Evolutionary conservation across 1,140 invertebrate genomes (phyloP), one percentile per base, ranked within the genome.

Genomic region (Onthophagus taurus): DNA sequence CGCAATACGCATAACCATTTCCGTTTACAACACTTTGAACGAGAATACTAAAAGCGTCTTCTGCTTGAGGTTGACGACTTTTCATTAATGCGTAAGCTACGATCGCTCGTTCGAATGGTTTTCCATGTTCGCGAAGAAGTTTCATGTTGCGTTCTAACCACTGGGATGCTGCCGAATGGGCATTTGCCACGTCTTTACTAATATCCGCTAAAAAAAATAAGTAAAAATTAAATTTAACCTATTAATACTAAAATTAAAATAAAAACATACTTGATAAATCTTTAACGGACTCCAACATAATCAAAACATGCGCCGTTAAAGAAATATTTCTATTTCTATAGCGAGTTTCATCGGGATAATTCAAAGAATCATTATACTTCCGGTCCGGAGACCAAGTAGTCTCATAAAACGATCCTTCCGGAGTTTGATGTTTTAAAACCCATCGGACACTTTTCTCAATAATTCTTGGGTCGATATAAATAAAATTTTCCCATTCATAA

Each of bases 401-500:
- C 66, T 93, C 89, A 58, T 86, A 89, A 65, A 92, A 93, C 0
- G 85, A 74, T 1, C 89, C 89, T 17, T 85, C 78, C 2, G 70
- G 67, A 0, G 76, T 80, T 66, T 92, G 89, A 65, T 89, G 83
- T 38, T 80, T 68, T 42, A 92, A 56, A 1, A 92, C 60, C 86
- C 86, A 93, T 1, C 72, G 67, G 8, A 90, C 78, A 4, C 87
- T 76, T 58, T 80, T 78, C 1, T 78, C 71, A 52, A 92, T 89
- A 0, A 92, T 81, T 39, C 74, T 65, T 0, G 85, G 81, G 67
- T 94, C 89, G 45, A 93, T 90, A 60, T 87, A 92, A 9, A 94
- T 77, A 57, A 80, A 90, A 62, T 90, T 90, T 69, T 94, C 89
- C 88, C 88, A 93, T 60, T 93, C 89, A 52, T 89, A 86, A 63